A percentile compares a stretch with the other conserved stretches of the same genome.
These are phyloP conservation scores for Anthopleura sola DNA, from an alignment of 64 coral and sea anemone genomes.

Conservation along the genomic window DNA sequence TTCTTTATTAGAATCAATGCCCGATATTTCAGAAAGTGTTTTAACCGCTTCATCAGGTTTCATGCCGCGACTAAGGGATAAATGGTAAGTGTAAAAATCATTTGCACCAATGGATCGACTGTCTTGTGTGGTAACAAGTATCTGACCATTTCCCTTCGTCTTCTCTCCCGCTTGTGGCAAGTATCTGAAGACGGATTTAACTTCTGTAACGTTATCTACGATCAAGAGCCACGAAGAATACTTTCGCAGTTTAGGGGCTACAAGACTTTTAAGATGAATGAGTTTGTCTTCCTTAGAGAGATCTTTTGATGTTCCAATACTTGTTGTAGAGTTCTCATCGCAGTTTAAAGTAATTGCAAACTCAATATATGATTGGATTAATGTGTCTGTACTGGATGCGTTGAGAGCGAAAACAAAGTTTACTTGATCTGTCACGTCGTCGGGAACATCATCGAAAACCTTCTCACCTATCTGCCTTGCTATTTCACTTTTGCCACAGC, in stretches of 20 bases:
- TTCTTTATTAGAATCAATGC: neutral
- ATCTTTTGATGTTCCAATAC: neutral
- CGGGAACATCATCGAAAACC: neutral
- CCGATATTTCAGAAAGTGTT: neutral
- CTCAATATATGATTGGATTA: neutral
- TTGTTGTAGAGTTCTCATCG: neutral
- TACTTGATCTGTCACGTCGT: neutral
- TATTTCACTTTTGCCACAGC: neutral
- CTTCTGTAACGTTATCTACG: too few relatives aligned
- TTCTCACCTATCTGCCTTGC: neutral
- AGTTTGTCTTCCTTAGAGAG: neutral
- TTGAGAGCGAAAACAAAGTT: neutral
- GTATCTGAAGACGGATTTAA: neutral
- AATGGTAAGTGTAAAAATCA: too few relatives aligned
- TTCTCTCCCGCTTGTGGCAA: too few relatives aligned
- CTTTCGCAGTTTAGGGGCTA: neutral
- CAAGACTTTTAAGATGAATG: neutral
- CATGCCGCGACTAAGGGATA: neutral
- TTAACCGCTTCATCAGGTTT: neutral
- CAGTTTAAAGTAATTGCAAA: neutral
- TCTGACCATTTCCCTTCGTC: neutral
- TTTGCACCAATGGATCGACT: too few relatives aligned
- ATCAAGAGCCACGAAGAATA: neutral
- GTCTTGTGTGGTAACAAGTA: neutral
- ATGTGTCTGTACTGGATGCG: neutral